Base-by-base conservation (phyloP, 2,888 invertebrate species). In the Osmoderma eremita region DNA sequence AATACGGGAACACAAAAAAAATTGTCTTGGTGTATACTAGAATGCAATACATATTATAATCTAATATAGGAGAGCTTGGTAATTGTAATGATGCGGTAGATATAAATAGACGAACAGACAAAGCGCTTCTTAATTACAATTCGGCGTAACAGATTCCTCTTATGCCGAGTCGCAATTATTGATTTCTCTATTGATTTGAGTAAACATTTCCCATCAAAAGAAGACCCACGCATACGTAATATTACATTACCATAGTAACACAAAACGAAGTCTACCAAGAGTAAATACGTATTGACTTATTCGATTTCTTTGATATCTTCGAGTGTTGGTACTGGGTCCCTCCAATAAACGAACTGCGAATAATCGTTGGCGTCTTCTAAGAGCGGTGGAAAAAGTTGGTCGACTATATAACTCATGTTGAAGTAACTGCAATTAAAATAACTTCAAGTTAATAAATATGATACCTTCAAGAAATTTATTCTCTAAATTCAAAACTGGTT, bases 331-430 rank as follows among this genome's bases (percentile, higher is more conserved):
- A 97, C 86, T 8, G 97, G 96, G 73, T 94, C 92, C 72, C 97
- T 90, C 98, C 98, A 98, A 83, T 91, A 98, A 77, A 92, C 90
- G 75, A 96, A 95, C 78, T 92, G 90, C 68, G 93, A 94, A 85
- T 90, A 97, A 80, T 89, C 88, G 72, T 88, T 87, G 0, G 87
- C 85, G 15, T 85, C 85, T 51, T 89, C 89, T 71, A 88, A 85
- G 76, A 91, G 86, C 53, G 93, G 91, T 74, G 98, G 98, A 84
- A 97, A 98, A 82, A 98, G 88, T 83, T 97, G 96, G 86, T 98
- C 98, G 72, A 95, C 97, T 73, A 97, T 90, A 82, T 92, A 93
- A 71, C 93, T 92, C 91, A 98, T 93, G 82, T 93, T 93, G 68
- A 93, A 91, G 84, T 98, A 98, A 80, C 97, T 97, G 88, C 3